Percentiles rank a stretch among this genome's conserved stretches.
These are phyloP conservation scores for Neocrepidodera transversa DNA, from an alignment of 2,888 invertebrate genomes.

Conservation along the genomic window DNA sequence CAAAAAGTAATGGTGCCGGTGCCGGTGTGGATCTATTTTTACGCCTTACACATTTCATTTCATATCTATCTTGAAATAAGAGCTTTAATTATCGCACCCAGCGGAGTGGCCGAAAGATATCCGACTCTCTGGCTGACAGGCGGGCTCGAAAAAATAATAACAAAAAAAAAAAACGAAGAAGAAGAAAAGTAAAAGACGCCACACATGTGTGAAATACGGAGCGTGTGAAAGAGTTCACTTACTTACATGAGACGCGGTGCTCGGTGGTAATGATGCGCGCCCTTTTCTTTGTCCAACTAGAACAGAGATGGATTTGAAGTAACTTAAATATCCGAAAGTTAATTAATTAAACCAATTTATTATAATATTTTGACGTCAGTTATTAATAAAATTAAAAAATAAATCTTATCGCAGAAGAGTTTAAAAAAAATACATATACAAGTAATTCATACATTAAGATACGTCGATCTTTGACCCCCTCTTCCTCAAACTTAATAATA, in stretches of 20 bases:
- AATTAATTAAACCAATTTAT: too few species aligned
- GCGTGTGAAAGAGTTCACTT: slow-evolving; percentile 51
- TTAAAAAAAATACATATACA: neutral
- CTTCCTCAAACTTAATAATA: neutral
- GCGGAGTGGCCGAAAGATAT: slow-evolving; percentile 47
- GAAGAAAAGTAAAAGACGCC: slow-evolving; percentile 40
- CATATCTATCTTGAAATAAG: slow-evolving; percentile 39
- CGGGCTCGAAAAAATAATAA: slow-evolving; percentile 37
- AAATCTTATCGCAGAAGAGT: neutral
- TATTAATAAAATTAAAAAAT: neutral
- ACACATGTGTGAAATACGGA: slow-evolving; percentile 49
- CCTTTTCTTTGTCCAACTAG: slow-evolving; percentile 32
- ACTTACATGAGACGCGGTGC: slow-evolving; percentile 39
- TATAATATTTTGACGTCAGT: too few species aligned
- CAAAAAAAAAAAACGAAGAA: slow-evolving; percentile 35
- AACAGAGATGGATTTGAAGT: neutral
- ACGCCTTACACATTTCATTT: slow-evolving; percentile 37
- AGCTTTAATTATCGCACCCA: slow-evolving; percentile 46
- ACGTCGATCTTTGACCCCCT: neutral
- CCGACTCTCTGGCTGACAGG: slow-evolving; percentile 47
- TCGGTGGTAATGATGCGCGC: slow-evolving; percentile 42
- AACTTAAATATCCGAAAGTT: too few species aligned
- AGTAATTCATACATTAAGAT: neutral
- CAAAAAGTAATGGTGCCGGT: slow-evolving; percentile 33
- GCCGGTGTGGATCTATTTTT: slow-evolving; percentile 38